Evolutionary conservation across 2,113 vertebrate genomes (phyloP).

Genomic region (Elephas maximus): DNA sequence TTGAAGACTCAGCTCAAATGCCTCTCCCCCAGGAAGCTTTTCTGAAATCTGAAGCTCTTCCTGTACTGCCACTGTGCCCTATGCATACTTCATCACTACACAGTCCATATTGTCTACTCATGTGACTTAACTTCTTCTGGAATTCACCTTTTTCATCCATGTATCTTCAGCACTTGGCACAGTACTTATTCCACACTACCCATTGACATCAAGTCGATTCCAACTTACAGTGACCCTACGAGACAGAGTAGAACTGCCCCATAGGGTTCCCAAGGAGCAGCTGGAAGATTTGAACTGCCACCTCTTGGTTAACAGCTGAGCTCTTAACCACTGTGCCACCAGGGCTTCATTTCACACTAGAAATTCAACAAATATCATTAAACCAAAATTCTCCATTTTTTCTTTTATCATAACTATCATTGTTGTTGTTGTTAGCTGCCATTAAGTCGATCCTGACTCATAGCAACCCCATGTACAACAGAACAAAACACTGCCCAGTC

Average conservation of each 20-base stretch:
- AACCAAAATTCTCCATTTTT: neutral
- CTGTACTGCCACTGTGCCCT: accelerated
- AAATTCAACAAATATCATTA: neutral
- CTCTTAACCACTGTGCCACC: too few species aligned
- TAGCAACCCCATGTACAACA: neutral
- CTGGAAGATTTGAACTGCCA: too few species aligned
- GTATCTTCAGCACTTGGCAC: neutral
- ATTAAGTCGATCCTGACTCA: neutral
- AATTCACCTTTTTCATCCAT: neutral
- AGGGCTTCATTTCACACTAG: neutral
- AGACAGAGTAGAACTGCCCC: too few species aligned
- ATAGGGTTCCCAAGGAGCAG: too few species aligned
- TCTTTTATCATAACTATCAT: neutral
- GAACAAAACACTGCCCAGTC: neutral
- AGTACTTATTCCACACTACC: neutral
- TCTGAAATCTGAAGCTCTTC: neutral
- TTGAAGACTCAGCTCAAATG: accelerated
- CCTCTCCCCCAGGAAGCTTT: neutral
- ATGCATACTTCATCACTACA: accelerated
- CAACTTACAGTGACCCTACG: too few species aligned
- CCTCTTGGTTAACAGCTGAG: too few species aligned
- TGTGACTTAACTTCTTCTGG: neutral
- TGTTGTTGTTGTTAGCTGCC: neutral
- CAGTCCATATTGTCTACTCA: accelerated
- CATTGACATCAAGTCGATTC: too few species aligned